phyloP scores from a whole-genome alignment of 2,888 invertebrate genomes.

The Mythimna lalbum region DNA sequence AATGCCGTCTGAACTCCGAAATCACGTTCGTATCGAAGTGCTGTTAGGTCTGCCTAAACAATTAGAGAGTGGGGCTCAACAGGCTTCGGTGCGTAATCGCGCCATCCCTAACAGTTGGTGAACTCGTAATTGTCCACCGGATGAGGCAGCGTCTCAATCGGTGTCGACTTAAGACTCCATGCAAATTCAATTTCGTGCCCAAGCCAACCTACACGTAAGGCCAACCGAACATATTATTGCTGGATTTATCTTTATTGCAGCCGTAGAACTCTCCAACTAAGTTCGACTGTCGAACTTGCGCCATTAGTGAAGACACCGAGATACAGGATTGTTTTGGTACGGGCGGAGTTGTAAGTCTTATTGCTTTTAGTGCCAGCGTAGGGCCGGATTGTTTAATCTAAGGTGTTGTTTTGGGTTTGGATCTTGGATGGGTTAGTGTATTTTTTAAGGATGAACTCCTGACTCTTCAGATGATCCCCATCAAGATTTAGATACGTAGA shows the following conservation, averaged over 20 bases:
- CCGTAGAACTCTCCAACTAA: slow-evolving; percentile 90
- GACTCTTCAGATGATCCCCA: not conserved
- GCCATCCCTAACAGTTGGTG: slow-evolving; percentile 76
- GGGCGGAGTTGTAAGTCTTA: slow-evolving; percentile 90
- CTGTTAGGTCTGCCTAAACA: slow-evolving; percentile 64
- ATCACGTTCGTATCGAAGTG: slow-evolving; percentile 63
- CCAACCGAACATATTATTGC: slow-evolving; percentile 90
- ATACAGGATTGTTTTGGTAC: slow-evolving; percentile 90
- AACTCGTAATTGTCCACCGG: slow-evolving; percentile 84
- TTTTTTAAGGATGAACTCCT: slow-evolving; percentile 54
- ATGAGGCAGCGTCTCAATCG: slow-evolving; percentile 83
- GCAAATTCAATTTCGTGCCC: slow-evolving; percentile 91
- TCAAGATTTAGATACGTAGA: not conserved
- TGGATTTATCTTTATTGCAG: slow-evolving; percentile 91
- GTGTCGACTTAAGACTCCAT: slow-evolving; percentile 89
- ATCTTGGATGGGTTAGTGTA: slow-evolving; percentile 64
- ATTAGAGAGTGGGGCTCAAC: slow-evolving; percentile 71
- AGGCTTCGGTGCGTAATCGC: slow-evolving; percentile 79
- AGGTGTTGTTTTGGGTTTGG: slow-evolving; percentile 78
- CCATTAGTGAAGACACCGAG: slow-evolving; percentile 90
- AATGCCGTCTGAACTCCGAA: slow-evolving; percentile 45
- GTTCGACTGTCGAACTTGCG: slow-evolving; percentile 90
- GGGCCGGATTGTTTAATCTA: slow-evolving; percentile 88
- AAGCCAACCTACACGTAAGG: slow-evolving; percentile 88
- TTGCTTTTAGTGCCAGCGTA: slow-evolving; percentile 87